phyloP scores from a whole-genome alignment of 1,140 invertebrate genomes.

The Coelopa frigida region DNA sequence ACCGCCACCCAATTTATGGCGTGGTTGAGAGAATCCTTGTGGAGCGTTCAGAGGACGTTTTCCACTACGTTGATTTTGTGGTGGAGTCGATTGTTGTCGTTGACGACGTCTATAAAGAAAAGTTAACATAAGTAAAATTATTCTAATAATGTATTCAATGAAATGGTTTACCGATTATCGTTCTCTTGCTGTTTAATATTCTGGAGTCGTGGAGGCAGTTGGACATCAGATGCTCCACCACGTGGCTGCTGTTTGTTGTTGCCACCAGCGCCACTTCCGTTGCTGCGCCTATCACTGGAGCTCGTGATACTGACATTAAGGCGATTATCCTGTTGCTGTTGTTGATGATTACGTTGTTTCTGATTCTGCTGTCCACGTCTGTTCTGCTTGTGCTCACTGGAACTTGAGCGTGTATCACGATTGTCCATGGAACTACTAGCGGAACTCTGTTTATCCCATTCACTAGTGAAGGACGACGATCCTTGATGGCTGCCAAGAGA shows the following conservation, averaged over 20 bases:
- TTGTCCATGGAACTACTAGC: constrained; percentile 33
- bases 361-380: constrained; percentile 5
- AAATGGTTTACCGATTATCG: constrained; percentile 26
- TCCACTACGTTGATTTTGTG: constrained; percentile 19
- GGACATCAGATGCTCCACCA: constrained; percentile 13
- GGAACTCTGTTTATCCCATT: constrained; percentile 38
- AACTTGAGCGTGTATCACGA: constrained; percentile 17
- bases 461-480: no score
- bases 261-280: constrained; percentile 15
- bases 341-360: constrained; percentile 5
- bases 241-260: constrained; percentile 21
- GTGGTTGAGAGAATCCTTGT: constrained; percentile 28
- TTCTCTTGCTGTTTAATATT: constrained; percentile 28
- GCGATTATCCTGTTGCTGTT: constrained; percentile 3
- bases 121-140: neutral
- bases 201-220: constrained; percentile 24
- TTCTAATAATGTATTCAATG: neutral
- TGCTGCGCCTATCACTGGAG: constrained; percentile 7
- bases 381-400: constrained; percentile 10
- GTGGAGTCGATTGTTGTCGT: constrained; percentile 26
- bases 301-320: constrained; percentile 1
- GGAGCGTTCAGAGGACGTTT: constrained; percentile 37
- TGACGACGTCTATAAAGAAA: constrained; percentile 23
- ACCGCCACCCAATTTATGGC: constrained; percentile 2
- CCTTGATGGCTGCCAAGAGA: no score